Conservation (phyloP, 1,140 invertebrate genomes). For the Epicauta chinensis region DNA sequence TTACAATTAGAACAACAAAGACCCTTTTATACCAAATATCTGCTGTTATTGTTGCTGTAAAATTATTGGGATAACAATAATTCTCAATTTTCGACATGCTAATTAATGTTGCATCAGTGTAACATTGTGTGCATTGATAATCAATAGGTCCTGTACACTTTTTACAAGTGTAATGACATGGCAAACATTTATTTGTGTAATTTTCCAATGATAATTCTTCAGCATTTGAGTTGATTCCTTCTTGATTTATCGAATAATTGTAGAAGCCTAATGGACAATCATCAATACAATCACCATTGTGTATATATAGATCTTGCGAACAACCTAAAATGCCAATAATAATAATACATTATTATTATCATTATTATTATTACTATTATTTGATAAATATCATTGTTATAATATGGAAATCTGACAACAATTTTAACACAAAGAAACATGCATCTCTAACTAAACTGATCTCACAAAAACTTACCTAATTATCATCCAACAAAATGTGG, state of each 20-base stretch:
- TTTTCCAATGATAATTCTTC: slow-evolving; percentile 6
- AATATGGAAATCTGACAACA: slow-evolving; percentile 37
- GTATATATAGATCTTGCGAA: slow-evolving; percentile 33
- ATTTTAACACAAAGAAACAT: slow-evolving; percentile 34
- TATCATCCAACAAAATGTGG: slow-evolving; percentile 11
- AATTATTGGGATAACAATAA: slow-evolving; percentile 41
- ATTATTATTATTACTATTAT: slow-evolving; percentile 10
- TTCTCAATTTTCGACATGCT: slow-evolving; percentile 27
- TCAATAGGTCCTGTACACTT: slow-evolving; percentile 50
- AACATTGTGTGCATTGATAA: slow-evolving; percentile 51
- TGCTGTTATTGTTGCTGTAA: slow-evolving; percentile 33
- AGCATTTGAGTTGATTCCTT: neutral
- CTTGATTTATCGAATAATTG: slow-evolving; percentile 6
- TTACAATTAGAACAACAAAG: slow-evolving; percentile 30
- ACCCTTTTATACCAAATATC: slow-evolving; percentile 37
- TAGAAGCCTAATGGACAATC: slow-evolving; percentile 44
- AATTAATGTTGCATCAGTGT: slow-evolving; percentile 44
- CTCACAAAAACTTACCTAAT: slow-evolving; percentile 14
- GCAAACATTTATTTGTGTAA: slow-evolving; percentile 27
- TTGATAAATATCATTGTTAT: slow-evolving; percentile 8
- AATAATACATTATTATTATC: slow-evolving; percentile 1
- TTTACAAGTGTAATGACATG: slow-evolving; percentile 55
- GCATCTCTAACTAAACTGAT: slow-evolving; percentile 10
- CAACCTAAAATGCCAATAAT: slow-evolving; percentile 44
- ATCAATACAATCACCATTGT: slow-evolving; percentile 41